These are phyloP conservation scores for Oncorhynchus kisutch DNA, from an alignment of 2,113 vertebrate genomes.

Conservation along the genomic window DNA sequence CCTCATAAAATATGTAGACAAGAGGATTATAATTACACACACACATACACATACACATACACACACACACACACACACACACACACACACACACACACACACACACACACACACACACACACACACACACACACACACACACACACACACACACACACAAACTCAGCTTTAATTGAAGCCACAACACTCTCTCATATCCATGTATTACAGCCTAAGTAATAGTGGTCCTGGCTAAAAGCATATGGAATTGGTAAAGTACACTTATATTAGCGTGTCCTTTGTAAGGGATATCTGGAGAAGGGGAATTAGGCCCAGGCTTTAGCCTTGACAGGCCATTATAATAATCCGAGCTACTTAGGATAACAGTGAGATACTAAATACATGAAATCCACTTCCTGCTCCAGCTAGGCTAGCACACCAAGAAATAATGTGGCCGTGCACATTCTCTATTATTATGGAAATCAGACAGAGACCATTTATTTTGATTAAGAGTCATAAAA, in stretches of 20 bases:
- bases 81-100: too few relatives aligned
- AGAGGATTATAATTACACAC: too few relatives aligned
- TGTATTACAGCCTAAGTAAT: conserved; percentile 28
- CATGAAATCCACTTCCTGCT: conserved; percentile 53
- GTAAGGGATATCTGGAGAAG: conserved; percentile 61
- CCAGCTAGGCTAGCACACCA: conserved; percentile 33
- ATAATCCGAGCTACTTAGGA: conserved; percentile 70
- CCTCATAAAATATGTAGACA: too few relatives aligned
- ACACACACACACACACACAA: too few relatives aligned
- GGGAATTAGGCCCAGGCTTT: conserved; percentile 50
- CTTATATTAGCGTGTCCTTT: conserved; percentile 53
- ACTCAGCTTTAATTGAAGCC: too few relatives aligned
- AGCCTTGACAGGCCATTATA: conserved; percentile 65
- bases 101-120: too few relatives aligned
- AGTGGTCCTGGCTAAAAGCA: conserved; percentile 11
- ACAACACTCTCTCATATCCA: too few relatives aligned
- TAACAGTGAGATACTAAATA: conserved; percentile 67
- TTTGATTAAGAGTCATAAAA: conserved; percentile 63
- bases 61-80: too few relatives aligned
- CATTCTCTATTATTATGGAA: conserved; percentile 60
- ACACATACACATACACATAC: too few relatives aligned
- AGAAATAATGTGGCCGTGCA: conserved; percentile 47
- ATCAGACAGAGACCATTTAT: conserved; percentile 59
- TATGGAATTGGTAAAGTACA: conserved; percentile 30
- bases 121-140: too few relatives aligned